A percentile compares a stretch with the other conserved stretches of the same genome.
Evolutionary conservation across 2,797 vertebrate species (phyloP).

Genomic region (Etheostoma nigrum): DNA sequence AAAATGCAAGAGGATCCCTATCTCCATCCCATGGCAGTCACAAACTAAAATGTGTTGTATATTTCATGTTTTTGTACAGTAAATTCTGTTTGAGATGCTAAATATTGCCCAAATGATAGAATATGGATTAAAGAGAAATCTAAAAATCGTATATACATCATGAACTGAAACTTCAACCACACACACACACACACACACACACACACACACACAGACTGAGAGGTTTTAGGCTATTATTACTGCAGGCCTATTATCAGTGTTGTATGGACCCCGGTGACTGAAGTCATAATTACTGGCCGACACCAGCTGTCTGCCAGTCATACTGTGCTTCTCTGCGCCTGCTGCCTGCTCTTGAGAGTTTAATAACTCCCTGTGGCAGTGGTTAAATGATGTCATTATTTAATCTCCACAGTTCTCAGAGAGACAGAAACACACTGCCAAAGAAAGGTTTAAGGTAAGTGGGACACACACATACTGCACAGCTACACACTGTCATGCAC

Average conservation of each 20-base stretch:
- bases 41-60: neutral
- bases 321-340: constrained; percentile 63
- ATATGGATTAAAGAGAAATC: neutral
- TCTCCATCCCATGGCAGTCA: neutral
- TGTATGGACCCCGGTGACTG: constrained; percentile 46
- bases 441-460: constrained; percentile 96
- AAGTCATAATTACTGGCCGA: constrained; percentile 76
- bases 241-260: constrained; percentile 66
- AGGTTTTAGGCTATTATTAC: constrained; percentile 63
- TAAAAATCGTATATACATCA: constrained; percentile 24
- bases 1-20: neutral
- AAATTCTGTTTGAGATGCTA: neutral
- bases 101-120: constrained; percentile 1
- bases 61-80: neutral
- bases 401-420: constrained; percentile 86
- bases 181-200: neutral
- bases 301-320: constrained; percentile 61
- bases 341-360: constrained; percentile 53
- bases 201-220: constrained; percentile 6
- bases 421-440: constrained; percentile 94
- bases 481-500: neutral
- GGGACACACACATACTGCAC: constrained; percentile 2
- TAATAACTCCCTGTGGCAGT: constrained; percentile 64
- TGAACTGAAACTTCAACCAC: neutral
- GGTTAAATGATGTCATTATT: constrained; percentile 70